Base-by-base conservation (phyloP, 2,888 invertebrate species). In the Agrypnus murinus region DNA sequence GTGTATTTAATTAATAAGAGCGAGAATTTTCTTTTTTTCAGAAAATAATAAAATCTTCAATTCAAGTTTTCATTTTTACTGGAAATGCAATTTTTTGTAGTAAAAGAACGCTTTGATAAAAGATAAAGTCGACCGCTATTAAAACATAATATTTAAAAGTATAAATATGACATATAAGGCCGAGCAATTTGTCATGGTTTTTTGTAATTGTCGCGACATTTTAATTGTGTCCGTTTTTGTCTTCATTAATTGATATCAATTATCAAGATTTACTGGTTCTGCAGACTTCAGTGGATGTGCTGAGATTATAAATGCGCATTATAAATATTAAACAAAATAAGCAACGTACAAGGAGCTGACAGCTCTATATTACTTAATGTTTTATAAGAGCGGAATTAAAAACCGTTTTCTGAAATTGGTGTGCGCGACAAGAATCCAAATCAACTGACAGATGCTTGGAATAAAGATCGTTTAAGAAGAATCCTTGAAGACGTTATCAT, bases 201-300 rank as follows among this genome's bases (percentile, higher is more conserved):
- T 82, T 81, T 81, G 75, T 78, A 79, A 80, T 78, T 78, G 77
- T 77, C 73, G 76, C 76, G 78, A 80, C 81, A 80, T 81, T 82
- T 81, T 83, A 81, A 83, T 84, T 82, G 83, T 82, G 79, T 75
- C 79, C 77, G 75, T 83, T 83, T 83, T 83, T 83, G 72, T 77
- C 72, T 55, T 65, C 72, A 75, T 76, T 82, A 84, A 83, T 83
- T 83, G 83, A 82, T 83, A 82, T 82, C 82, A 83, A 83, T 84
- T 83, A 82, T 82, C 81, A 80, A 81, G 83, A 84, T 81, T 81
- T 82, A 83, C 82, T 80, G 81, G 81, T 81, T 80, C 69, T 65
- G 65, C 73, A 75, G 75, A 76, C 75, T 78, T 77, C 77, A 77
- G 77, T 78, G 77, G 72, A 79, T 80, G 79, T 73, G 77, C 72